phyloP scores from a whole-genome alignment of 2,113 vertebrate genomes.

The Noturus placidus region DNA sequence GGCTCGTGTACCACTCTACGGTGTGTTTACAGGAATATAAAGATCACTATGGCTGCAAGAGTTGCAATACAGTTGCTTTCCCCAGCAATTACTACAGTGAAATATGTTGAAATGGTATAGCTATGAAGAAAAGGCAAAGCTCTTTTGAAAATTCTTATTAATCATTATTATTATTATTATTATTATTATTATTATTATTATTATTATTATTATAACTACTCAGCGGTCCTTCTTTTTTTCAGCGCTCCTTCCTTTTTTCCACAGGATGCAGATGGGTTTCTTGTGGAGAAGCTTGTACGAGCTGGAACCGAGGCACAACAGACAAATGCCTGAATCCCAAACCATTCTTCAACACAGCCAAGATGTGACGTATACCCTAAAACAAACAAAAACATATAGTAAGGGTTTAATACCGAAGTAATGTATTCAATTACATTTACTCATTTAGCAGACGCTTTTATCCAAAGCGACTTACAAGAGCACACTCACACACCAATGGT shows the following conservation, averaged over 20 bases:
- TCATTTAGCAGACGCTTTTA: too few relatives aligned
- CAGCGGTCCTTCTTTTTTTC: slow-evolving; percentile 39
- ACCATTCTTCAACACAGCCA: slow-evolving; percentile 33
- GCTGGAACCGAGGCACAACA: slow-evolving; percentile 48
- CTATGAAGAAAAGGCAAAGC: slow-evolving; percentile 51
- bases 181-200: not conserved
- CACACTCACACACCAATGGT: too few relatives aligned
- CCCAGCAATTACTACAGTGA: slow-evolving; percentile 36
- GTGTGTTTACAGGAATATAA: slow-evolving; percentile 47
- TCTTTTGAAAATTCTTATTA: not conserved
- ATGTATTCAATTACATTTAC: too few relatives aligned
- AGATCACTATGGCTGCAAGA: slow-evolving; percentile 45
- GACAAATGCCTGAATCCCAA: slow-evolving; percentile 32
- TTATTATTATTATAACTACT: slow-evolving; percentile 35
- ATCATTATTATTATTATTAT: slow-evolving; percentile 1
- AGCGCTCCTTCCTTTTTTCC: slow-evolving; percentile 27
- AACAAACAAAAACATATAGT: not conserved
- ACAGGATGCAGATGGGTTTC: slow-evolving; percentile 22
- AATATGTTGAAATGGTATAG: slow-evolving; percentile 48
- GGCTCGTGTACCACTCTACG: slow-evolving; percentile 45
- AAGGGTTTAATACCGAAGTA: not conserved
- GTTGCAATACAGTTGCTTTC: slow-evolving; percentile 41
- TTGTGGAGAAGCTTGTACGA: slow-evolving; percentile 34
- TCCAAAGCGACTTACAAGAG: too few relatives aligned
- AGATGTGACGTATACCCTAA: slow-evolving; percentile 23